These are phyloP conservation scores for Cyanoderma ruficeps DNA, from an alignment of 2,113 vertebrate genomes.

Conservation along the genomic window DNA sequence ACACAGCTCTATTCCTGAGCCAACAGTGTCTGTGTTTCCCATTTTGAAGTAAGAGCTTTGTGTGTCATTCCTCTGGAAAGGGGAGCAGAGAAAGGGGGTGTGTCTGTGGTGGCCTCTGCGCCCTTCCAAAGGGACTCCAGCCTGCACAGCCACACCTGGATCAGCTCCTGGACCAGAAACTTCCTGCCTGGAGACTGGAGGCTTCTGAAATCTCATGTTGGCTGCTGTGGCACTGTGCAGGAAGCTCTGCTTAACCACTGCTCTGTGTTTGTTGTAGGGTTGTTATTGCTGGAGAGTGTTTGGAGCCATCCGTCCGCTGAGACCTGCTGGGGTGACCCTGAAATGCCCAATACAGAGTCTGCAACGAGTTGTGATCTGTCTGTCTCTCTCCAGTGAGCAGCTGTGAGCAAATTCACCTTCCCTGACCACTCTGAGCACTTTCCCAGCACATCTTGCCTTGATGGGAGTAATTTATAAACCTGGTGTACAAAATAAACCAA, in stretches of 20 bases:
- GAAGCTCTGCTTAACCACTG: neutral
- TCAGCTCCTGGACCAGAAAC: neutral
- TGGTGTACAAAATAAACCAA: slow-evolving; percentile 26
- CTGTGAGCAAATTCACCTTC: neutral
- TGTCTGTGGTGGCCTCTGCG: neutral
- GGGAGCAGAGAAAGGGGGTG: neutral
- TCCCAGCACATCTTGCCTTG: neutral
- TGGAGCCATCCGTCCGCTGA: neutral
- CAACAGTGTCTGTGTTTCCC: accelerated
- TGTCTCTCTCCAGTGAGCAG: neutral
- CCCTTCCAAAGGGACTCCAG: neutral
- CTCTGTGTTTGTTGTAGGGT: slow-evolving; percentile 35
- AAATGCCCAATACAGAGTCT: neutral
- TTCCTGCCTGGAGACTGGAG: neutral
- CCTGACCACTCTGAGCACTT: neutral
- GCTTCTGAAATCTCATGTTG: neutral
- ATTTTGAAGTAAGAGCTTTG: neutral
- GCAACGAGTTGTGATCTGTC: neutral
- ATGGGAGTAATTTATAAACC: neutral
- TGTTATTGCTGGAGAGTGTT: neutral
- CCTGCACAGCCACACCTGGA: accelerated
- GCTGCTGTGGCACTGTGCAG: neutral
- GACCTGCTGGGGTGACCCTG: neutral
- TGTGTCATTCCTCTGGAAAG: neutral
- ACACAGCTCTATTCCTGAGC: neutral